A percentile compares a stretch with the other conserved stretches of the same genome.
Conservation (phyloP, 2,797 vertebrate genomes). For the Arrhamphus sclerolepis region DNA sequence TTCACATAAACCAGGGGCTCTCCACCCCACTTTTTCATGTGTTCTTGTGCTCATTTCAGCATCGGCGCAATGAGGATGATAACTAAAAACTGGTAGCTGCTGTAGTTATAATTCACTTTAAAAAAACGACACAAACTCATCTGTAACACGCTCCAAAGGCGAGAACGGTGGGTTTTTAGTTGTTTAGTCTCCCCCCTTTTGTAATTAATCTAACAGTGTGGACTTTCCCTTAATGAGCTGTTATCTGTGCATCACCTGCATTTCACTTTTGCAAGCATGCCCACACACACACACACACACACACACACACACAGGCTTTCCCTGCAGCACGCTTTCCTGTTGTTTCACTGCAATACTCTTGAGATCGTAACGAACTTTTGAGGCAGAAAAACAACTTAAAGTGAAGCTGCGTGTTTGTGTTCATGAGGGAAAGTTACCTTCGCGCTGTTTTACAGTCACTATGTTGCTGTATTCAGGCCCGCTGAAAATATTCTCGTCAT, state of each 20-base stretch:
- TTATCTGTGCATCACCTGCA: conserved; percentile 16
- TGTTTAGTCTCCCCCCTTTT: too few relatives aligned
- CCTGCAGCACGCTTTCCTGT: conserved; percentile 53
- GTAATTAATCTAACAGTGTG: not conserved
- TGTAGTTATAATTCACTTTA: too few relatives aligned
- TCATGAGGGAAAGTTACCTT: conserved; percentile 23
- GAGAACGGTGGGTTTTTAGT: too few relatives aligned
- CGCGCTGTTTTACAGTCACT: conserved; percentile 1
- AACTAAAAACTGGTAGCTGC: too few relatives aligned
- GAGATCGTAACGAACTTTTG: conserved; percentile 24
- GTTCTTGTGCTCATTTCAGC: too few relatives aligned
- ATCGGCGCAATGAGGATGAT: too few relatives aligned
- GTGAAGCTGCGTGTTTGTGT: not conserved
- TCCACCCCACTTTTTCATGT: too few relatives aligned
- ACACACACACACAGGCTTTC: conserved; percentile 1
- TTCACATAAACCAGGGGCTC: too few relatives aligned
- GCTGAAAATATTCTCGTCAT: not conserved
- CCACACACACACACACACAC: conserved; percentile 22
- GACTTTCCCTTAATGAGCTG: conserved; percentile 22
- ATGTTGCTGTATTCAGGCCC: conserved; percentile 22
- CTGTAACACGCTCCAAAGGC: too few relatives aligned
- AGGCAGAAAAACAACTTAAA: conserved; percentile 14
- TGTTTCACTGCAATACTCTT: conserved; percentile 40
- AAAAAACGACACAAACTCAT: too few relatives aligned
- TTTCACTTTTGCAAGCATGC: conserved; percentile 36